Conservation (phyloP, 2,888 invertebrate genomes). For the Xestia c-nigrum region DNA sequence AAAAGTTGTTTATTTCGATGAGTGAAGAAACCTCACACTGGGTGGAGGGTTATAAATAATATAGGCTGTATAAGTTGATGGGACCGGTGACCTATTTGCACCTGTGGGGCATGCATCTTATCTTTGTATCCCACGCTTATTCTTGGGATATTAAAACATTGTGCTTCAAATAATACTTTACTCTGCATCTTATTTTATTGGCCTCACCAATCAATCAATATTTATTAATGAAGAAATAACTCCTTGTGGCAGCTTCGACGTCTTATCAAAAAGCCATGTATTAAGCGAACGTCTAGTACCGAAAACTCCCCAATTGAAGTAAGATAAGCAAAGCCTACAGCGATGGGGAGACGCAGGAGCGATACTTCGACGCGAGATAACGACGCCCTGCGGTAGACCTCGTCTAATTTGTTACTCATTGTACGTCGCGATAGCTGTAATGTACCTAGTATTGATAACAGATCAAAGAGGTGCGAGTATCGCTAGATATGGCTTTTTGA, state of each 20-base stretch:
- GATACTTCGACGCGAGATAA: conserved; percentile 75
- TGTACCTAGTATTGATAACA: conserved; percentile 71
- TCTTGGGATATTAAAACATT: conserved; percentile 13
- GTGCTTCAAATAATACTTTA: not conserved
- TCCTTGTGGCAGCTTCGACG: conserved; percentile 30
- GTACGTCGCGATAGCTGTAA: conserved; percentile 81
- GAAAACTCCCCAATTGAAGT: conserved; percentile 70
- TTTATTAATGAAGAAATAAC: conserved; percentile 39
- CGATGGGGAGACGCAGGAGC: conserved; percentile 71
- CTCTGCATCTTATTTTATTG: not conserved
- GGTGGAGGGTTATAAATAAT: conserved; percentile 51
- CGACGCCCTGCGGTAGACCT: conserved; percentile 75
- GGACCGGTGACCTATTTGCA: conserved; percentile 59
- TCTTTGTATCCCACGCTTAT: not conserved
- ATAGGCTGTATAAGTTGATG: conserved; percentile 59
- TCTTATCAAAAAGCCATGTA: conserved; percentile 59
- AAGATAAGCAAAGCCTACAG: conserved; percentile 74
- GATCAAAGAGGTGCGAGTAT: conserved; percentile 59
- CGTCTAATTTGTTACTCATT: conserved; percentile 86
- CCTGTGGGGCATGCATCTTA: conserved; percentile 33
- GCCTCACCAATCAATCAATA: conserved; percentile 9
- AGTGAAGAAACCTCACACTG: conserved; percentile 46
- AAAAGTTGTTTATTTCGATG: conserved; percentile 64
- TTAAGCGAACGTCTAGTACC: conserved; percentile 59
- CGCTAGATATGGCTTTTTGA: conserved; percentile 42